Evolutionary conservation across 2,113 vertebrate genomes (phyloP).

Genomic region (Tragelaphus buxtoni): DNA sequence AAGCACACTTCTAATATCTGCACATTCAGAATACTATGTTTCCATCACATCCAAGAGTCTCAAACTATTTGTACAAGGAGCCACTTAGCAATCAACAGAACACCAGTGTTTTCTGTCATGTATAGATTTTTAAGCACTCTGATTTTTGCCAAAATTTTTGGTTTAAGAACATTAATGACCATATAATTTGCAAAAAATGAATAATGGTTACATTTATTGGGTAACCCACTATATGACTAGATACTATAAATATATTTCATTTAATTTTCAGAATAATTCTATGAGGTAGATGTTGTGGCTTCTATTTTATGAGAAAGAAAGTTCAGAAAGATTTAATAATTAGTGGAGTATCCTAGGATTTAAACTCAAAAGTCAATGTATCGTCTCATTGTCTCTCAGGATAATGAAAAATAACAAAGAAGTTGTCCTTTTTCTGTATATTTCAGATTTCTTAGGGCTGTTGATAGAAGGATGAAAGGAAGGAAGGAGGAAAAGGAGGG

Average conservation of each 20-base stretch:
- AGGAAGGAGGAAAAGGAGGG: background rate
- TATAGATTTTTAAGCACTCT: background rate
- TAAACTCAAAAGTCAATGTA: background rate
- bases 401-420: background rate
- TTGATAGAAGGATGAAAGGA: background rate
- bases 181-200: background rate
- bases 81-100: background rate
- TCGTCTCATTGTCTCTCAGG: background rate
- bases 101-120: background rate
- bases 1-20: background rate
- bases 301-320: background rate
- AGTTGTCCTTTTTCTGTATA: background rate
- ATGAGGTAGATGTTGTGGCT: background rate
- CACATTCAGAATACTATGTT: background rate
- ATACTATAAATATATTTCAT: background rate
- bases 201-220: background rate
- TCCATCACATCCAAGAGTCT: background rate
- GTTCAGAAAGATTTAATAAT: background rate
- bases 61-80: background rate
- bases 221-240: background rate
- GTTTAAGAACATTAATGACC: background rate
- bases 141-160: background rate
- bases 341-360: background rate
- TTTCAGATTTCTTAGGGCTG: background rate
- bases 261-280: background rate